These are phyloP conservation scores for Cydia amplana DNA, from an alignment of 1,140 invertebrate genomes.

Conservation along the genomic window DNA sequence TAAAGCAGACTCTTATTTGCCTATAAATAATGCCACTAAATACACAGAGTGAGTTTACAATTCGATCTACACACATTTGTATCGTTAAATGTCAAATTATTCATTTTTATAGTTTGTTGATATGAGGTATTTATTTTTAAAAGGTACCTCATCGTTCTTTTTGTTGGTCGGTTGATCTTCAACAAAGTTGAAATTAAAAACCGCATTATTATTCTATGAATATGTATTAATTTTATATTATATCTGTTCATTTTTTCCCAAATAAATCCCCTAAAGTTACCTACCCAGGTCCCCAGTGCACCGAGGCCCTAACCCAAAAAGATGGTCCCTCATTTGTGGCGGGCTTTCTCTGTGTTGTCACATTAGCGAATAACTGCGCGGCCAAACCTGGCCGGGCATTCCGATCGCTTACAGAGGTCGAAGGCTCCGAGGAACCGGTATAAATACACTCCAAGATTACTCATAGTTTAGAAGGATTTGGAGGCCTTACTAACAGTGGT, in stretches of 20 bases:
- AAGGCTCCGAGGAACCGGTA: background rate
- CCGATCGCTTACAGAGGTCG: background rate
- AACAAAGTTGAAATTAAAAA: no score
- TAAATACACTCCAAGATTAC: background rate
- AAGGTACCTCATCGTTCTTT: no score
- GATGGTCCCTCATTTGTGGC: conserved; percentile 72
- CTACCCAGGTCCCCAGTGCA: conserved; percentile 39
- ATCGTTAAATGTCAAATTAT: no score
- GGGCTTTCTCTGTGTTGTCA: conserved; percentile 74
- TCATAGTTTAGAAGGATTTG: background rate
- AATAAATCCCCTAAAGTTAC: conserved; percentile 32
- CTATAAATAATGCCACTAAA: no score
- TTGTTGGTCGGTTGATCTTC: no score
- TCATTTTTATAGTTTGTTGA: no score
- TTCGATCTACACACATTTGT: no score
- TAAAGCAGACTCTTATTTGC: conserved; percentile 1
- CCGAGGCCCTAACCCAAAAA: conserved; percentile 62
- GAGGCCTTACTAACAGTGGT: background rate
- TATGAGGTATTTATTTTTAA: no score
- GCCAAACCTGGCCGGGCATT: conserved; percentile 54
- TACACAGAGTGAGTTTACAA: no score
- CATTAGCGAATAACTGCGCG: conserved; percentile 76
- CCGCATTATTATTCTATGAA: no score
- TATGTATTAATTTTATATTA: no score
- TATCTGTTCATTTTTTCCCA: background rate